Conservation (phyloP, 1,140 invertebrate genomes). For the Pemphigus obesinymphae region DNA sequence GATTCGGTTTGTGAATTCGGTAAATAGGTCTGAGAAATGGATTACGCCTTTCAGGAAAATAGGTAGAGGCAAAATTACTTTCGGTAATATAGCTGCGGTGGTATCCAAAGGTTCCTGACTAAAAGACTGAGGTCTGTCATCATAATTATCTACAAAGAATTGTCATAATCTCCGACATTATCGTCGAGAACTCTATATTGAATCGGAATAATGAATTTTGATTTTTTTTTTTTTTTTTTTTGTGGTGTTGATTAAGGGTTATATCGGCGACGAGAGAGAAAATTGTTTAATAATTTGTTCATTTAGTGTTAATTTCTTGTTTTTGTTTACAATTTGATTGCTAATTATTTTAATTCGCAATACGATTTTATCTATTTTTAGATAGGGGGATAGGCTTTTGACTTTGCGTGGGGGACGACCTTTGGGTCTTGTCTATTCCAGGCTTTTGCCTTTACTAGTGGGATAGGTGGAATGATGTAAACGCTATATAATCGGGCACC, state of each 20-base stretch:
- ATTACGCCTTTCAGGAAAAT: background rate
- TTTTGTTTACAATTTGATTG: background rate
- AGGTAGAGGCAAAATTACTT: background rate
- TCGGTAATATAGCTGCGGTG: background rate
- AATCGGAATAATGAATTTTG: background rate
- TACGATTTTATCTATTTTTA: background rate
- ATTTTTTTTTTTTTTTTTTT: background rate
- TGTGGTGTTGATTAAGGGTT: background rate
- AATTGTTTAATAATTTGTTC: background rate
- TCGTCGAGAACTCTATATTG: background rate
- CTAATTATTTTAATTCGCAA: background rate
- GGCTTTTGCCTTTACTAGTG: too few relatives aligned
- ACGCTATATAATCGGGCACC: too few relatives aligned
- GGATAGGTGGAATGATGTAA: too few relatives aligned
- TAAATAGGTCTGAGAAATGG: background rate
- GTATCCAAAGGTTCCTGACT: background rate
- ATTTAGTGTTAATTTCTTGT: background rate
- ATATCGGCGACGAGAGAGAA: background rate
- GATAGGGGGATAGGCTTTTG: too few relatives aligned
- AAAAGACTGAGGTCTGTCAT: background rate
- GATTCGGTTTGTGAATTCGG: background rate
- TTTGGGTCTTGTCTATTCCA: too few relatives aligned
- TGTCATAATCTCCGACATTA: background rate
- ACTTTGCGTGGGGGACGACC: too few relatives aligned
- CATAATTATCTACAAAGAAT: background rate